phyloP scores from a whole-genome alignment of 2,888 invertebrate species.

The Scaptomyza caliginosa region DNA sequence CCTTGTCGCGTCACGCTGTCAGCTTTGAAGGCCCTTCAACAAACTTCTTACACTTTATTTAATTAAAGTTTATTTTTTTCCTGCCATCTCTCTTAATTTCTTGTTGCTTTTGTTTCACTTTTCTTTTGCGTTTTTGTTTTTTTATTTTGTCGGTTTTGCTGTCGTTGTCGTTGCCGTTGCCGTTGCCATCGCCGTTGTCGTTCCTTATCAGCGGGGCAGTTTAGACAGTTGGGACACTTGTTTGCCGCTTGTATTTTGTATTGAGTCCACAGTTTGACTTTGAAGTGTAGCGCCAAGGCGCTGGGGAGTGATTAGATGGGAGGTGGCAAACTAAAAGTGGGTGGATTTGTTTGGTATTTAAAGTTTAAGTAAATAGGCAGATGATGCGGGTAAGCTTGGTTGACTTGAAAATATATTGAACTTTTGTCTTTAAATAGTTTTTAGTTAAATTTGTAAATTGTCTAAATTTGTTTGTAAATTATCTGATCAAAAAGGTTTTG shows the following conservation, averaged over 20 bases:
- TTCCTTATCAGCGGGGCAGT: conserved; percentile 61
- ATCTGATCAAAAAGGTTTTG: no score
- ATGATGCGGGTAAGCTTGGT: background rate
- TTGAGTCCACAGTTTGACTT: conserved; percentile 68
- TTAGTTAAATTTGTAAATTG: background rate
- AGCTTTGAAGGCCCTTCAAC: conserved; percentile 60
- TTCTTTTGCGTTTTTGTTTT: background rate
- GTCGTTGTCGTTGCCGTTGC: conserved; percentile 46
- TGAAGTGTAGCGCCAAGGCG: conserved; percentile 62
- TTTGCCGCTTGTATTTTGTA: conserved; percentile 59
- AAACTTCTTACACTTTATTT: conserved; percentile 76
- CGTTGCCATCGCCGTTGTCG: conserved; percentile 50
- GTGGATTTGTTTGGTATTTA: background rate
- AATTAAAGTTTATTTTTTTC: conserved; percentile 69
- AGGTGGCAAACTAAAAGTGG: background rate
- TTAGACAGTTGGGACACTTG: conserved; percentile 75
- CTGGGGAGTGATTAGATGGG: background rate
- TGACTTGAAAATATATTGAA: background rate
- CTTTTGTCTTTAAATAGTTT: background rate
- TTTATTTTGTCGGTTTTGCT: conserved; percentile 26
- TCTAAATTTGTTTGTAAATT: no score
- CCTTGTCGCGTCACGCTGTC: conserved; percentile 17
- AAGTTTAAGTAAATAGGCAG: background rate
- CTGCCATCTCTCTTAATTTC: conserved; percentile 20
- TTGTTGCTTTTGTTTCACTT: conserved; percentile 5